Evolutionary conservation across 2,113 vertebrate genomes (phyloP).

Genomic region (Xenopus tropicalis): DNA sequence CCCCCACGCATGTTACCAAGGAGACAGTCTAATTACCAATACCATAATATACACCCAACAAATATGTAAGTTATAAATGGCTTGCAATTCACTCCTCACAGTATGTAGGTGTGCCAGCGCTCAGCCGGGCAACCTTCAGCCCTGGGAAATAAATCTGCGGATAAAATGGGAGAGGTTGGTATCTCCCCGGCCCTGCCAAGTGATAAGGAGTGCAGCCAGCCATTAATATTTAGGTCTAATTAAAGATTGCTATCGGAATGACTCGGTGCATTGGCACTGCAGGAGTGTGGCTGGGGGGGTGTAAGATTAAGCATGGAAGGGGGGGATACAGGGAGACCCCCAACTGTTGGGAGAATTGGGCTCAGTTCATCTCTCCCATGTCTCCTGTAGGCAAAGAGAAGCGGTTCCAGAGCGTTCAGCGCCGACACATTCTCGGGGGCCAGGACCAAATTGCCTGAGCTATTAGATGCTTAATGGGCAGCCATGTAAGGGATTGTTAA

Average conservation of each 20-base stretch:
- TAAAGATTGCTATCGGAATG: constrained; percentile 37
- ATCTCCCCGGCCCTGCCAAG: constrained; percentile 7
- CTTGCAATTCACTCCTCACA: neutral
- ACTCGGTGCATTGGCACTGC: constrained; percentile 21
- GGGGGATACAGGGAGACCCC: constrained; percentile 1
- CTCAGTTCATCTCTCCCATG: neutral
- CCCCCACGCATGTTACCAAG: too few relatives aligned
- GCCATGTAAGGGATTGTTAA: neutral
- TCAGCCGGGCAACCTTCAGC: neutral
- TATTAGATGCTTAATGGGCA: neutral
- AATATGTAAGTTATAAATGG: neutral
- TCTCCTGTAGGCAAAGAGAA: neutral
- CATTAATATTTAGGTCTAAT: constrained; percentile 42
- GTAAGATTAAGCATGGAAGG: neutral
- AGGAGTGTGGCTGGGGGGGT: neutral
- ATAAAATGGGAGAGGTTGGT: neutral
- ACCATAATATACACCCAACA: neutral
- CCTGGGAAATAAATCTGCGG: neutral
- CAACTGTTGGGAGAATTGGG: constrained; percentile 11
- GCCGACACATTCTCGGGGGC: neutral
- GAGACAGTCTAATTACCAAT: too few relatives aligned
- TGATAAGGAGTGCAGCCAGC: constrained; percentile 22
- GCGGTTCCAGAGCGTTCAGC: neutral
- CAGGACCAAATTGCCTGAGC: neutral
- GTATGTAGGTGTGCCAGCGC: neutral